These are phyloP conservation scores for Heterotilapia buettikoferi DNA, from an alignment of 2,113 vertebrate genomes.

Conservation along the genomic window DNA sequence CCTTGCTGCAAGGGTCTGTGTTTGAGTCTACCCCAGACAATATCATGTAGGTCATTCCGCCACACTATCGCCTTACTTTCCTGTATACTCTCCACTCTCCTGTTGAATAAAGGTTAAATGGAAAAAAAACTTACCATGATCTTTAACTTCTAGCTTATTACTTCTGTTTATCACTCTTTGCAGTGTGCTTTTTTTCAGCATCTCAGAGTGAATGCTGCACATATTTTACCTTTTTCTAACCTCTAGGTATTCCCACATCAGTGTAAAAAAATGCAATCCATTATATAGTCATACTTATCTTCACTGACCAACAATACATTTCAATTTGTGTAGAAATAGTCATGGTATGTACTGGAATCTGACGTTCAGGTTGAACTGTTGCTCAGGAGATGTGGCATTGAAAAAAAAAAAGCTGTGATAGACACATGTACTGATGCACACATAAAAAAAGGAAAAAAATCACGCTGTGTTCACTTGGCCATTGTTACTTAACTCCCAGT, in stretches of 20 bases:
- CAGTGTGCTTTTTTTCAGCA: not conserved
- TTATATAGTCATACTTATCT: not conserved
- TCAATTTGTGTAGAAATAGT: not conserved
- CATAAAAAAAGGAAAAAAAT: not conserved
- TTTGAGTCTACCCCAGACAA: not conserved
- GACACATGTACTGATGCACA: not conserved
- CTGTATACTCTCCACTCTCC: not conserved
- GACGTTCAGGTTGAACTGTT: not conserved
- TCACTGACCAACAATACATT: not conserved
- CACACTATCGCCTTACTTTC: not conserved
- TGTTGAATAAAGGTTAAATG: not conserved
- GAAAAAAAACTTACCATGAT: not conserved
- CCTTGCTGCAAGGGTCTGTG: not conserved
- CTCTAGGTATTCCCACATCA: slow-evolving; percentile 23
- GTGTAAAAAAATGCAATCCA: not conserved
- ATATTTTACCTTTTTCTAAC: not conserved
- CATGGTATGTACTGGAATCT: not conserved
- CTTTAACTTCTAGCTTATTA: not conserved
- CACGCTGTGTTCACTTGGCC: slow-evolving; percentile 17
- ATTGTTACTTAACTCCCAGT: slow-evolving; percentile 58
- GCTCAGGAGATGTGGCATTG: not conserved
- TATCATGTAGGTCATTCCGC: not conserved
- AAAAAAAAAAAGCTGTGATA: not conserved
- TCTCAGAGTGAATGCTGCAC: not conserved
- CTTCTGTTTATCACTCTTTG: not conserved